Conservation (phyloP, 2,888 invertebrate genomes). For the Panzeria rudis region DNA sequence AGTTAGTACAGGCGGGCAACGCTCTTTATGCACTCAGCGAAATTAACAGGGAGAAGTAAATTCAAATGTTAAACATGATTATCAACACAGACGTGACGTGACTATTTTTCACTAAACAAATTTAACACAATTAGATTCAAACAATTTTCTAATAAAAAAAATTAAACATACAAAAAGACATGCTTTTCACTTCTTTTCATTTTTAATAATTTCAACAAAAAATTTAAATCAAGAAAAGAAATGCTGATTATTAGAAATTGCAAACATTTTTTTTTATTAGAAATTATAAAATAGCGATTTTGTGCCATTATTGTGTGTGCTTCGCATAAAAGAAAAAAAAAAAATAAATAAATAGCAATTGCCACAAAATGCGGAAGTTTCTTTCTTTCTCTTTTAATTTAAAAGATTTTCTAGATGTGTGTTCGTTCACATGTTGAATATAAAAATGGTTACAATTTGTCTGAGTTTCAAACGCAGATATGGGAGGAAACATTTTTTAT, state of each 20-base stretch:
- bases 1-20: conserved; percentile 10
- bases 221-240: not conserved
- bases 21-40: not conserved
- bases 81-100: conserved; percentile 58
- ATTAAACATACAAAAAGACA: not conserved
- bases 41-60: not conserved
- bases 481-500: not conserved
- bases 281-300: conserved; percentile 23
- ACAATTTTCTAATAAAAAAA: conserved; percentile 19
- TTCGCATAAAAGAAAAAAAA: not conserved
- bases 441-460: conserved; percentile 33
- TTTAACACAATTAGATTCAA: conserved; percentile 25
- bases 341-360: conserved; percentile 23
- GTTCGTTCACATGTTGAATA: conserved; percentile 14
- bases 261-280: conserved; percentile 28
- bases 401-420: conserved; percentile 38
- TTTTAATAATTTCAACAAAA: conserved; percentile 19
- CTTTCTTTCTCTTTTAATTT: conserved; percentile 45
- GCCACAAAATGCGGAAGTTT: conserved; percentile 62
- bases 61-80: too few species aligned
- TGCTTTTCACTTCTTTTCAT: not conserved
- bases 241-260: not conserved
- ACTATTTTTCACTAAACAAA: conserved; percentile 46
- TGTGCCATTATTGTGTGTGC: conserved; percentile 14
- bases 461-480: conserved; percentile 2